phyloP scores from a whole-genome alignment of 2,888 invertebrate genomes.

The Griposia aprilina region DNA sequence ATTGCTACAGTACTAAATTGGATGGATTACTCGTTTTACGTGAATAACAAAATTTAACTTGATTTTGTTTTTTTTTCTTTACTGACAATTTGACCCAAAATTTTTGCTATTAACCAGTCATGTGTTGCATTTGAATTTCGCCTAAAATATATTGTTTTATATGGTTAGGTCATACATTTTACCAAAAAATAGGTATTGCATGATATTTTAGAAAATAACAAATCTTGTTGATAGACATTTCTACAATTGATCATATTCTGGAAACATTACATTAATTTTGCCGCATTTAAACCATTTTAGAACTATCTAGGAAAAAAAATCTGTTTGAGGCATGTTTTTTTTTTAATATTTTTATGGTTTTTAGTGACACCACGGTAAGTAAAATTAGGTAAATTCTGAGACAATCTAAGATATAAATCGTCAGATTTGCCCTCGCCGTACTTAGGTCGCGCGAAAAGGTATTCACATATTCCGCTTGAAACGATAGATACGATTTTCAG shows the following conservation, averaged over 20 bases:
- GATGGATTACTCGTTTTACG: constrained; percentile 77
- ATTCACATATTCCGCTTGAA: background rate
- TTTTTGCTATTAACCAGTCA: constrained; percentile 47
- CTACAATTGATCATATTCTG: background rate
- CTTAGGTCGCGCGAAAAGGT: background rate
- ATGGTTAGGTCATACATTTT: constrained; percentile 9
- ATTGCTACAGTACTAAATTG: constrained; percentile 72
- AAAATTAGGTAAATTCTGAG: constrained; percentile 24
- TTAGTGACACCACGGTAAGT: constrained; percentile 52
- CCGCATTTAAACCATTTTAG: constrained; percentile 47
- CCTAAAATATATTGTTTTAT: background rate
- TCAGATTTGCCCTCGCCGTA: background rate
- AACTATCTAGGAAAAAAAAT: constrained; percentile 8
- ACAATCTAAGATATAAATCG: background rate
- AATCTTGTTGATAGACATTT: background rate
- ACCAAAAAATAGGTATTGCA: constrained; percentile 32
- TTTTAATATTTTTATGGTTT: constrained; percentile 1
- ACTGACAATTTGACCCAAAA: constrained; percentile 53
- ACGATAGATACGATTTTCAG: background rate
- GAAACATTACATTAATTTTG: constrained; percentile 25
- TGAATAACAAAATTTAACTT: constrained; percentile 74
- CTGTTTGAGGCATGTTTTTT: constrained; percentile 25
- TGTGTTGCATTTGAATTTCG: constrained; percentile 48
- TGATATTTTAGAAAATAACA: constrained; percentile 22
- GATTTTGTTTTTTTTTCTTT: constrained; percentile 49